These are phyloP conservation scores for Apeira syringaria DNA, from an alignment of 2,888 invertebrate species.

Conservation along the genomic window DNA sequence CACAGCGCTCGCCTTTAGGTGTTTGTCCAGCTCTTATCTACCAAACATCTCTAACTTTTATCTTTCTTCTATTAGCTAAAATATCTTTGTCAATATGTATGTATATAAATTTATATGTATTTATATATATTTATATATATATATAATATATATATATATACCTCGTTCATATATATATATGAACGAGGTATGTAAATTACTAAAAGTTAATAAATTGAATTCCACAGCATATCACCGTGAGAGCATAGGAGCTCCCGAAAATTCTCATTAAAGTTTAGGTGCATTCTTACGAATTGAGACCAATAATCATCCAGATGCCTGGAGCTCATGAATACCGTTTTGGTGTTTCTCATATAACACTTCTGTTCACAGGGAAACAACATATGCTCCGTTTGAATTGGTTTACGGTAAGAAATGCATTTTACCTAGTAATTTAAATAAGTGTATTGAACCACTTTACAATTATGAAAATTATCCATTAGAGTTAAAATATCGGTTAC, in stretches of 20 bases:
- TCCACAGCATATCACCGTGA: conserved; percentile 1
- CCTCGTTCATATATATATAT: not conserved
- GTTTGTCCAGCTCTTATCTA: no score
- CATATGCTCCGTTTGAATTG: conserved; percentile 1
- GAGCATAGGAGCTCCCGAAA: not conserved
- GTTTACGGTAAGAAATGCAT: not conserved
- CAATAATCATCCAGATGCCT: not conserved
- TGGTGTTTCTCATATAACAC: conserved; percentile 1
- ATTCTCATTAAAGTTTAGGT: not conserved
- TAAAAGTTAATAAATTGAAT: not conserved
- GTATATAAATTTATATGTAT: no score
- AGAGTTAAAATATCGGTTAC: not conserved
- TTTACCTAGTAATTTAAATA: not conserved
- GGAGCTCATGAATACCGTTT: conserved; percentile 1
- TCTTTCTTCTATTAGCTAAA: no score
- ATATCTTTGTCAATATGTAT: no score
- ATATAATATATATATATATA: no score
- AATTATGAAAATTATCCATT: no score
- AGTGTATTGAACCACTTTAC: no score
- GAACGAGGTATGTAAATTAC: not conserved
- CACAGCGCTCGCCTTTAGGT: no score
- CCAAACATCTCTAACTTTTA: no score
- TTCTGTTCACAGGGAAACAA: not conserved
- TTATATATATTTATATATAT: no score
- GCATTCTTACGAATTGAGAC: not conserved